Conservation (phyloP, 1,140 invertebrate species). For the Charaxes varanes region DNA sequence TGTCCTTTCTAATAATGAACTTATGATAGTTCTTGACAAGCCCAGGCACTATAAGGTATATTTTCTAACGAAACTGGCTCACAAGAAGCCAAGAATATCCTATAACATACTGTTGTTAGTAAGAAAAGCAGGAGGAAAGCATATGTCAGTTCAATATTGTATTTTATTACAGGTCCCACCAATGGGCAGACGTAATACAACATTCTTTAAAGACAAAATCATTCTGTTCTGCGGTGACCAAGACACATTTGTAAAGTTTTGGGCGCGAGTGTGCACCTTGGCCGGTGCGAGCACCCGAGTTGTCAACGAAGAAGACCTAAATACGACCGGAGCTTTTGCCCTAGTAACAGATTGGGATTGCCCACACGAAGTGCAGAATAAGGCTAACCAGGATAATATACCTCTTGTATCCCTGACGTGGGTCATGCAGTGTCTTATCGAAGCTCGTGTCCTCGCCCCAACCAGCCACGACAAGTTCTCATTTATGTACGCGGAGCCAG, state of each 20-base stretch:
- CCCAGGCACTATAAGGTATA: no score
- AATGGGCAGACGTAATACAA: slow-evolving; percentile 58
- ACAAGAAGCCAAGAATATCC: no score
- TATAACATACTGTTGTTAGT: no score
- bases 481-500: slow-evolving; percentile 65
- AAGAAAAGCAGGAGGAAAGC: no score
- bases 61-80: no score
- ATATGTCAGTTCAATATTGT: no score
- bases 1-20: no score
- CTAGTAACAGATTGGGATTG: slow-evolving; percentile 74
- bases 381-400: slow-evolving; percentile 70
- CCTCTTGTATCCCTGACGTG: slow-evolving; percentile 76
- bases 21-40: no score
- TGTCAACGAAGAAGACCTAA: slow-evolving; percentile 64
- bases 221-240: slow-evolving; percentile 69
- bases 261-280: slow-evolving; percentile 75
- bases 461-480: slow-evolving; percentile 70
- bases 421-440: slow-evolving; percentile 76
- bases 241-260: slow-evolving; percentile 73
- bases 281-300: slow-evolving; percentile 73
- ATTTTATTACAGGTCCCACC: slow-evolving; percentile 42
- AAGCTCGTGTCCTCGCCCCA: slow-evolving; percentile 67
- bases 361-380: slow-evolving; percentile 72
- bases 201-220: slow-evolving; percentile 71
- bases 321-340: slow-evolving; percentile 64